Conservation (phyloP, 1,140 invertebrate genomes). For the Glossosoma conforme region DNA sequence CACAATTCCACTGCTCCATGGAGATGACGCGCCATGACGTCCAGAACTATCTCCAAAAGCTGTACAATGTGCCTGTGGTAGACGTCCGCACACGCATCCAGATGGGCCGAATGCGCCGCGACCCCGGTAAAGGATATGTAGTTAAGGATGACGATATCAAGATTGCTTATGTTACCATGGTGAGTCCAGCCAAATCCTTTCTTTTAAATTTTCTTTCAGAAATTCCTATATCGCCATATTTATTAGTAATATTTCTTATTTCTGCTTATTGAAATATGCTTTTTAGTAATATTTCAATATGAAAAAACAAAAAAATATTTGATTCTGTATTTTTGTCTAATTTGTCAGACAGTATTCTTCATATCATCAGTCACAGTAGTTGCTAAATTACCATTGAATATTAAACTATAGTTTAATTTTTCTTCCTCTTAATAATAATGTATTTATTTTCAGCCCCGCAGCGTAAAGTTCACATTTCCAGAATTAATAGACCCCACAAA, state of each 20-base stretch:
- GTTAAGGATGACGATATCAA: constrained; percentile 82
- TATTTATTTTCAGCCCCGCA: constrained; percentile 47
- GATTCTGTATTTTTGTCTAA: too few relatives aligned
- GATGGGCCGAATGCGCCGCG: constrained; percentile 54
- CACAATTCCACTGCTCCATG: constrained; percentile 80
- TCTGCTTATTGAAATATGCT: constrained; percentile 8
- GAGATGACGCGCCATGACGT: constrained; percentile 86
- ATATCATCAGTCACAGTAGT: too few relatives aligned
- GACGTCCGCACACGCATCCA: constrained; percentile 68
- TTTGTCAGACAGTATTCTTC: too few relatives aligned
- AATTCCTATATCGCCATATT: too few relatives aligned
- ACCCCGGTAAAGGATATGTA: constrained; percentile 55
- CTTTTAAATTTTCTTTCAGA: too few relatives aligned
- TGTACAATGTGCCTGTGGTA: constrained; percentile 78
- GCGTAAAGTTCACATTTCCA: constrained; percentile 54
- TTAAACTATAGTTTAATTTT: too few relatives aligned
- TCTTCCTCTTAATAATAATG: too few relatives aligned
- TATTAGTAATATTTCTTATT: too few relatives aligned
- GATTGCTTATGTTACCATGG: constrained; percentile 74
- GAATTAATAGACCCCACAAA: constrained; percentile 49
- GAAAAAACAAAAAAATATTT: too few relatives aligned
- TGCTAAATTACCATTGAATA: too few relatives aligned
- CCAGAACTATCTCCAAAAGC: constrained; percentile 91
- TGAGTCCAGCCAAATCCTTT: constrained; percentile 50
- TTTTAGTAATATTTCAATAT: constrained; percentile 8